phyloP scores from a whole-genome alignment of 1,140 invertebrate species.

The Drosophila arawakana region DNA sequence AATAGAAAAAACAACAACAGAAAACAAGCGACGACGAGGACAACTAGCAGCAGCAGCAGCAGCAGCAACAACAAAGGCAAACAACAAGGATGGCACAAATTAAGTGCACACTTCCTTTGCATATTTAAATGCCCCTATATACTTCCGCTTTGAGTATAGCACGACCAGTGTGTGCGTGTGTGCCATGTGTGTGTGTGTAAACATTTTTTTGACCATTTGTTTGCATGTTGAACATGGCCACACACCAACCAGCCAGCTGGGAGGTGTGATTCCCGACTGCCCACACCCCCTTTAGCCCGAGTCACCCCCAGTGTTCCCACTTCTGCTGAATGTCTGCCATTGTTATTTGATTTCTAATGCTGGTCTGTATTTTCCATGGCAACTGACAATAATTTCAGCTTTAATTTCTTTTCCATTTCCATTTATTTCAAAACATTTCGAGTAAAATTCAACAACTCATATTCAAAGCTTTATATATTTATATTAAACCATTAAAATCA shows the following conservation, averaged over 20 bases:
- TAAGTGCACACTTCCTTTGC: slow-evolving; percentile 82
- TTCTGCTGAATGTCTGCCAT: slow-evolving; percentile 37
- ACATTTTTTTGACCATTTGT: slow-evolving; percentile 78
- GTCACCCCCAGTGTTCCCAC: slow-evolving; percentile 20
- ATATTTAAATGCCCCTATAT: slow-evolving; percentile 83
- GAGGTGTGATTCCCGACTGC: slow-evolving; percentile 22
- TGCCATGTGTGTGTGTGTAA: slow-evolving; percentile 54
- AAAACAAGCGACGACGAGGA: slow-evolving; percentile 41
- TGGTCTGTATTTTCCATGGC: slow-evolving; percentile 28
- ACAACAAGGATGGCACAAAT: slow-evolving; percentile 81
- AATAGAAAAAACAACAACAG: slow-evolving; percentile 34
- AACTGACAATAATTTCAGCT: slow-evolving; percentile 65
- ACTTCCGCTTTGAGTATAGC: slow-evolving; percentile 73
- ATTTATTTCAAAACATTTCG: slow-evolving; percentile 41
- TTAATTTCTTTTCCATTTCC: slow-evolving; percentile 32
- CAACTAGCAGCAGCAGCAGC: slow-evolving; percentile 38
- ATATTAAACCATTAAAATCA: no score
- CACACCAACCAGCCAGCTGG: slow-evolving; percentile 44
- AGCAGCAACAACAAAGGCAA: slow-evolving; percentile 61
- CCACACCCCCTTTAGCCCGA: background rate
- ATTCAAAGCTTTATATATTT: no score
- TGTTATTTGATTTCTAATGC: slow-evolving; percentile 80
- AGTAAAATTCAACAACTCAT: background rate
- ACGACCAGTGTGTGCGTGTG: slow-evolving; percentile 23
- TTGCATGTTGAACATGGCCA: slow-evolving; percentile 78